Evolutionary conservation across 1,140 invertebrate species (phyloP), one percentile per base, ranked within the genome.

Genomic region (Tenebrio molitor): DNA sequence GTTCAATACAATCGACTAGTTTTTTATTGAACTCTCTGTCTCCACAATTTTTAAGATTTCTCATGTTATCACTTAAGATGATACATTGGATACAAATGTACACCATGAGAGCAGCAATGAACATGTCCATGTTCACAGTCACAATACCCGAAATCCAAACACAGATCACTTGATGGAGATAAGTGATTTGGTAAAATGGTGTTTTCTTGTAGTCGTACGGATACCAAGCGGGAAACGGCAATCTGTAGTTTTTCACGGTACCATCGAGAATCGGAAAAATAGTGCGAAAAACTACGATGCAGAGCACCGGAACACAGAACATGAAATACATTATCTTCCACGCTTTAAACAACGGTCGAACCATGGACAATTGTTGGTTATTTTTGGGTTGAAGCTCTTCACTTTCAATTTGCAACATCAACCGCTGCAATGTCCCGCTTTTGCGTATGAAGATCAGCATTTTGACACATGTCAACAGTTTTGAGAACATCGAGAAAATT

Each of bases 101-200:
- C 23, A 63, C 16, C 23, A 63, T 63, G 5, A 63, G 25, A 63
- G 25, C 19, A 21, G 34, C 23, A 6, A 29, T 2, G 14, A 29
- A 1, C 7, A 33, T 34, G 34, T 63, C 58, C 23, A 63, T 16
- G 10, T 16, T 16, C 25, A 36, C 25, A 29, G 34, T 16, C 34
- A n/a, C n/a, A n/a, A n/a, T n/a, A n/a, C n/a, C n/a, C n/a, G n/a
- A n/a, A n/a, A n/a, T n/a, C n/a, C n/a, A n/a, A n/a, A n/a, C n/a
- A n/a, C n/a, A n/a, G n/a, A n/a, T n/a, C n/a, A n/a, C n/a, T n/a
- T n/a, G n/a, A n/a, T n/a, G n/a, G n/a, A n/a, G n/a, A n/a, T n/a
- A n/a, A n/a, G n/a, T n/a, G n/a, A n/a, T n/a, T n/a, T 63, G 21
- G 7, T 33, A 33, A 33, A 34, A 63, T n/a, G 19, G 58, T 63